These are phyloP conservation scores for Elymnias hypermnestra DNA, from an alignment of 1,140 invertebrate genomes.

Conservation along the genomic window DNA sequence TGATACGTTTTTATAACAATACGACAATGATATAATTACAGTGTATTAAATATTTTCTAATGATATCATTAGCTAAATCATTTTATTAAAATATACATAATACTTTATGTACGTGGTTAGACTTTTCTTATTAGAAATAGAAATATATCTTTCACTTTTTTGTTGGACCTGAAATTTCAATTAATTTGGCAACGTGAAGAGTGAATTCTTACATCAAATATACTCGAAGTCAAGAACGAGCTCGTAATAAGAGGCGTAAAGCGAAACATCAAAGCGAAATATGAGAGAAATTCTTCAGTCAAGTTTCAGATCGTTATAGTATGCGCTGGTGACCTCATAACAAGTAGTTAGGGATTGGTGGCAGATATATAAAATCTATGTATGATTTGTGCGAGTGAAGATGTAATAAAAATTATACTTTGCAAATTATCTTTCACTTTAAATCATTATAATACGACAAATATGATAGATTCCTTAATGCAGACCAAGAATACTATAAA, in stretches of 20 bases:
- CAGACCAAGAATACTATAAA: too few relatives aligned
- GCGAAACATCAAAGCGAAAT: constrained; percentile 19
- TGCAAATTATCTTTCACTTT: too few relatives aligned
- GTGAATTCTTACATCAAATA: constrained; percentile 12
- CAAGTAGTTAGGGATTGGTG: constrained; percentile 7
- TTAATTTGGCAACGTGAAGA: constrained; percentile 5
- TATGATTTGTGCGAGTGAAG: not conserved
- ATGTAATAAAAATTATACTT: too few relatives aligned
- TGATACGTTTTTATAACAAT: too few relatives aligned
- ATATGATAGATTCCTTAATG: too few relatives aligned
- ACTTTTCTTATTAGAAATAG: too few relatives aligned
- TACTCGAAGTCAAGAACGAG: constrained; percentile 9
- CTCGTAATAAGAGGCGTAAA: constrained; percentile 15
- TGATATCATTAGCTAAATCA: too few relatives aligned
- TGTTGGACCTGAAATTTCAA: not conserved
- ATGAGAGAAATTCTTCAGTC: constrained; percentile 14
- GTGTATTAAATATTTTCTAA: too few relatives aligned
- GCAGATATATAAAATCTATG: not conserved
- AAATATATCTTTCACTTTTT: not conserved
- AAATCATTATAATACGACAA: too few relatives aligned
- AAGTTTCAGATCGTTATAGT: constrained; percentile 17
- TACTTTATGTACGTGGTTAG: too few relatives aligned
- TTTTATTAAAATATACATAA: too few relatives aligned
- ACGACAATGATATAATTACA: too few relatives aligned
- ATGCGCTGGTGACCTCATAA: constrained; percentile 15